Evolutionary conservation across 2,113 vertebrate species (phyloP).

Genomic region (Cyprinodon tularosa): DNA sequence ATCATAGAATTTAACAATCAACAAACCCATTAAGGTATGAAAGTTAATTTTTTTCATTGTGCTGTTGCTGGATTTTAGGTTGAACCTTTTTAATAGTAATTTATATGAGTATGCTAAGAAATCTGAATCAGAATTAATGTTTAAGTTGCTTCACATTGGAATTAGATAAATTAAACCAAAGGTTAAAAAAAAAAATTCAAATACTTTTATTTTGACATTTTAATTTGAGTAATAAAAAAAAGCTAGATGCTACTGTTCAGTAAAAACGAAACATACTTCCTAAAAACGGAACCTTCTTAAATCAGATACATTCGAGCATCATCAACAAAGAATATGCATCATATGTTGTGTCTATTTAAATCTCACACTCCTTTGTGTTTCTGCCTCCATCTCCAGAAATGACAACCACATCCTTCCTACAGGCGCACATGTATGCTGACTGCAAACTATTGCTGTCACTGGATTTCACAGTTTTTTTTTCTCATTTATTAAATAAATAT

Average conservation of each 20-base stretch:
- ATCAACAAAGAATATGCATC: background rate
- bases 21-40: background rate
- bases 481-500: background rate
- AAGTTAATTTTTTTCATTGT: background rate
- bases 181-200: background rate
- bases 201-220: background rate
- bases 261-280: background rate
- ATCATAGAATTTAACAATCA: background rate
- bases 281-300: background rate
- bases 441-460: conserved; percentile 28
- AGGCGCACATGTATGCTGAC: conserved; percentile 14
- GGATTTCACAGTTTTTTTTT: conserved; percentile 17
- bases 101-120: background rate
- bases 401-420: conserved; percentile 55
- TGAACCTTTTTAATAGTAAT: no score
- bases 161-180: background rate
- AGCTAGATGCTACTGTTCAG: background rate
- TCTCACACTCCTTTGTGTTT: conserved; percentile 7
- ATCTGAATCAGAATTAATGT: background rate
- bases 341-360: background rate
- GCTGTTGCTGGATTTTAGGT: background rate
- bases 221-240: background rate
- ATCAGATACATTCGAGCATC: background rate
- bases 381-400: conserved; percentile 16
- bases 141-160: background rate